Evolutionary conservation across 2,888 invertebrate species (phyloP).

Genomic region (Acanthoscelides obtectus): DNA sequence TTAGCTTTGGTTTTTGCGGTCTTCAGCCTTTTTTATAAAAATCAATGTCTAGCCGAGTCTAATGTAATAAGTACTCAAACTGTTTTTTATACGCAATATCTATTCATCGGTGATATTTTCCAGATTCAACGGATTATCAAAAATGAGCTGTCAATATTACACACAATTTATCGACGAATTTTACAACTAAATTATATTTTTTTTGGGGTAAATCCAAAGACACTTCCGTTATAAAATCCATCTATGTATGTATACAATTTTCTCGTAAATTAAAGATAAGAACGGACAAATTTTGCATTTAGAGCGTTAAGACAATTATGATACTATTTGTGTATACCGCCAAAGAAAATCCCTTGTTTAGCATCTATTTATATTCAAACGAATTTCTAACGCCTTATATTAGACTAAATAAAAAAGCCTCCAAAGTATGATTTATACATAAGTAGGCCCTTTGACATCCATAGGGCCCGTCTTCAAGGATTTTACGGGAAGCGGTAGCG

Average conservation of each 20-base stretch:
- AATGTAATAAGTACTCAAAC: background rate
- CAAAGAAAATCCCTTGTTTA: background rate
- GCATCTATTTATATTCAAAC: conserved; percentile 7
- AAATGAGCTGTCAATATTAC: no score
- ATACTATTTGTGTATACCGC: conserved; percentile 11
- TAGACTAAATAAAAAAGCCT: conserved; percentile 34
- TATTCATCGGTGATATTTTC: background rate
- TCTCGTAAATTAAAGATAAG: no score
- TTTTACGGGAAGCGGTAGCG: conserved; percentile 37
- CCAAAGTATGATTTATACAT: conserved; percentile 38
- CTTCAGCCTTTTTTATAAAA: background rate
- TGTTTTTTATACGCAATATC: background rate
- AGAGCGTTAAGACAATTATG: no score
- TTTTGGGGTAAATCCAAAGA: no score
- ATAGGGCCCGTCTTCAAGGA: conserved; percentile 34
- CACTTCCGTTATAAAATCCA: no score
- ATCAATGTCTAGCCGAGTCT: background rate
- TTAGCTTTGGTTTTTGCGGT: background rate
- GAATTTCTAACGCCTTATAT: conserved; percentile 5
- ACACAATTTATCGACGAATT: no score
- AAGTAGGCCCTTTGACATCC: conserved; percentile 37
- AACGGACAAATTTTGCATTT: no score
- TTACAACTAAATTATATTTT: no score
- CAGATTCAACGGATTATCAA: background rate
- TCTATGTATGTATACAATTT: no score